Conservation (phyloP, 2,888 invertebrate genomes). For the Heptascelio sp. region DNA sequence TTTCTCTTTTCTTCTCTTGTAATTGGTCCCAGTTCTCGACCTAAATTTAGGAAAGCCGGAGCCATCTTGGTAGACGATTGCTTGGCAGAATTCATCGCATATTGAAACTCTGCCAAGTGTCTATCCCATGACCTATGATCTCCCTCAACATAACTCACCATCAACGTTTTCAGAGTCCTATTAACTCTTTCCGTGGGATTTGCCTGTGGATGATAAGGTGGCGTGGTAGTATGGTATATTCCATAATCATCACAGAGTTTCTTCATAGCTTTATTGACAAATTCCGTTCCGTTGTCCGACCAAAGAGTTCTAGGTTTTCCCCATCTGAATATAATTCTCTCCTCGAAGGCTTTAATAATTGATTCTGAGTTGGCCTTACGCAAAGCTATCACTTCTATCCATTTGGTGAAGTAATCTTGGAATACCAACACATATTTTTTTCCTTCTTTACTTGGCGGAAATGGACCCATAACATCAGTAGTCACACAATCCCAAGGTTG, state of each 20-base stretch:
- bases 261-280: too few relatives aligned
- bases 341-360: too few relatives aligned
- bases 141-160: slow-evolving; percentile 12
- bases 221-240: slow-evolving; percentile 39
- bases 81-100: slow-evolving; percentile 62
- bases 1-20: background rate
- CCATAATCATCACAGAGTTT: too few relatives aligned
- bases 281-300: background rate
- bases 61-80: slow-evolving; percentile 48
- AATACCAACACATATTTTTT: background rate
- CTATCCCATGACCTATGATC: slow-evolving; percentile 58
- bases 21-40: slow-evolving; percentile 37
- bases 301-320: background rate
- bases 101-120: slow-evolving; percentile 38
- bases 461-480: background rate
- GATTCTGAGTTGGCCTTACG: background rate
- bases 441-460: background rate
- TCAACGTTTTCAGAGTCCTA: slow-evolving; percentile 68
- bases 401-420: too few relatives aligned
- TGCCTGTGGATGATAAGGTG: slow-evolving; percentile 69
- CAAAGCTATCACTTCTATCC: background rate
- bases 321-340: background rate
- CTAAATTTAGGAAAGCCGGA: slow-evolving; percentile 68
- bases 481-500: background rate
- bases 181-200: slow-evolving; percentile 72